Conservation (phyloP, 2,888 invertebrate species). For the Agrotis puta region DNA sequence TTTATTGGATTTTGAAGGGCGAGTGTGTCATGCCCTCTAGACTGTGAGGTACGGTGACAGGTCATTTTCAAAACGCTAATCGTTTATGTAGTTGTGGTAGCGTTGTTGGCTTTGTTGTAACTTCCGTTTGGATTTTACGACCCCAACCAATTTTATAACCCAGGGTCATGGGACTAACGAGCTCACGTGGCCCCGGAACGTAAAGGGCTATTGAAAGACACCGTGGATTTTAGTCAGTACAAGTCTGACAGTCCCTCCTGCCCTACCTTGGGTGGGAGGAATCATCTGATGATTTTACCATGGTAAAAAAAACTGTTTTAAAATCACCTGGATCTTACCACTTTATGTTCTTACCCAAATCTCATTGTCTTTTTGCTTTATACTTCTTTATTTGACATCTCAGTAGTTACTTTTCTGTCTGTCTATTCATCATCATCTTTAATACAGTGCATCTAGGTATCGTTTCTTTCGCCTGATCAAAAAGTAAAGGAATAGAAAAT, state of each 20-base stretch:
- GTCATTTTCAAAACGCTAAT: constrained; percentile 15
- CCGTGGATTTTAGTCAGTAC: no score
- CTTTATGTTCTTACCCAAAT: no score
- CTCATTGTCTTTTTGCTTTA: neutral
- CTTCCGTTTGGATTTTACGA: neutral
- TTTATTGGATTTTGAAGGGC: constrained; percentile 52
- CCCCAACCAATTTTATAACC: neutral
- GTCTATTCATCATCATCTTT: neutral
- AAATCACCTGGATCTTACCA: neutral
- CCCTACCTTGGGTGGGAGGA: no score
- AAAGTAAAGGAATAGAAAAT: no score
- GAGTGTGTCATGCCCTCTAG: constrained; percentile 49
- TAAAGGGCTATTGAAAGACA: no score
- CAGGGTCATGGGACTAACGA: no score
- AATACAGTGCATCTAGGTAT: neutral
- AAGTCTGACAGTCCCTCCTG: no score
- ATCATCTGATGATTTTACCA: no score
- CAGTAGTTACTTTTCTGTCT: no score
- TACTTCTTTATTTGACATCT: neutral
- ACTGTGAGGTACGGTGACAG: constrained; percentile 12
- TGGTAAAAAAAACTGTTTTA: no score
- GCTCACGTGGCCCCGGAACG: no score
- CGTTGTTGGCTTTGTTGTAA: neutral
- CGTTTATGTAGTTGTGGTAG: neutral
- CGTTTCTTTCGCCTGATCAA: neutral